Conservation (phyloP, 2,797 vertebrate species). For the Sandelia bainsii region DNA sequence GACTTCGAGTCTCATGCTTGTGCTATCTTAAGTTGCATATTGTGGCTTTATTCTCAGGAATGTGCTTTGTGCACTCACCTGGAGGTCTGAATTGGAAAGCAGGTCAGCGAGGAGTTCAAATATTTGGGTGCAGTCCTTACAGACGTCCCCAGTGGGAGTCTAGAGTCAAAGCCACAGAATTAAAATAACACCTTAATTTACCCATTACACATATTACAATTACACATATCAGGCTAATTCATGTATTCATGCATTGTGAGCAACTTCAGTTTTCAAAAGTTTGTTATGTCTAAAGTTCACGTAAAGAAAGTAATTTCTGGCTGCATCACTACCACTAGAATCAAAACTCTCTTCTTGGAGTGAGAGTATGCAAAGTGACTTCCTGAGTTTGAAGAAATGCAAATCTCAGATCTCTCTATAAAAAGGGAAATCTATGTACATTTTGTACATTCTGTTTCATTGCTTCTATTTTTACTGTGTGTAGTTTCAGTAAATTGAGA, state of each 20-base stretch:
- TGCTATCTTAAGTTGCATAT: not conserved
- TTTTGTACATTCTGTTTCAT: not conserved
- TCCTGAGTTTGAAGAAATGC: constrained; percentile 44
- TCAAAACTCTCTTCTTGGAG: not conserved
- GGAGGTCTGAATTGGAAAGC: constrained; percentile 75
- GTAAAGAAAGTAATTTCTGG: not conserved
- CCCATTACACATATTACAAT: no score
- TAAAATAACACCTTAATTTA: not conserved
- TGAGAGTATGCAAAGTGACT: not conserved
- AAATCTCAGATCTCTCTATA: constrained; percentile 8
- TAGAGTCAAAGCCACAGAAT: constrained; percentile 14
- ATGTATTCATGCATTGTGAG: not conserved
- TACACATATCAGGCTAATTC: not conserved
- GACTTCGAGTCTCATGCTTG: no score
- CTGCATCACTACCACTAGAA: not conserved
- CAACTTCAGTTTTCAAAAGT: not conserved
- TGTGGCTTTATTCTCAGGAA: constrained; percentile 20
- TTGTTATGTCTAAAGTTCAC: not conserved
- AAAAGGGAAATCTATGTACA: not conserved
- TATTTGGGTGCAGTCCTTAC: constrained; percentile 83
- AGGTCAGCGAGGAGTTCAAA: constrained; percentile 77
- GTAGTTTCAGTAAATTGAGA: not conserved
- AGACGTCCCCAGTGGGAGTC: constrained; percentile 73
- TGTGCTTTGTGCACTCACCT: constrained; percentile 73
- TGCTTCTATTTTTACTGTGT: not conserved